These are phyloP conservation scores for Rugalucina vietnamica DNA, from an alignment of 2,888 invertebrate genomes.

Conservation along the genomic window DNA sequence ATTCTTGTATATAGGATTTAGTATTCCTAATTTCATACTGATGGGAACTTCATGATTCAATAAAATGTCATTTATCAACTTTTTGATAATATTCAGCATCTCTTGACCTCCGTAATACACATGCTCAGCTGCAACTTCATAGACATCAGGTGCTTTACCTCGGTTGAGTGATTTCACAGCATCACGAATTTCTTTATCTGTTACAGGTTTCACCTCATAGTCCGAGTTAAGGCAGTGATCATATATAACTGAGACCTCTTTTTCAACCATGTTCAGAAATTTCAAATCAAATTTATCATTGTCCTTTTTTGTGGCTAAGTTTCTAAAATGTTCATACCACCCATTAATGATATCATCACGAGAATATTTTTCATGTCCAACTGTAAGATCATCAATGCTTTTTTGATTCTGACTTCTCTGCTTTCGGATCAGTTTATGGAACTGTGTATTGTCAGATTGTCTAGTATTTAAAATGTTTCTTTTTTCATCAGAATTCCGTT, in stretches of 20 bases:
- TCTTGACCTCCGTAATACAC: not conserved
- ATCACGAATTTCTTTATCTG: not conserved
- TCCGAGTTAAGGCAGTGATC: not conserved
- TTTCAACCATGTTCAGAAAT: not conserved
- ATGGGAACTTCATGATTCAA: not conserved
- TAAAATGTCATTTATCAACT: not conserved
- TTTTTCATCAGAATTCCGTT: not conserved
- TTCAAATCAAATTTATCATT: not conserved
- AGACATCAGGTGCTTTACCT: not conserved
- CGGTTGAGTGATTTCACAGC: not conserved
- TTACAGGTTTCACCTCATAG: not conserved
- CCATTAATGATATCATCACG: not conserved
- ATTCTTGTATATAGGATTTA: constrained; percentile 5
- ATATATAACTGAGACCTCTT: not conserved
- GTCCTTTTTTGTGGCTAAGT: not conserved
- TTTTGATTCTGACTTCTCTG: not conserved
- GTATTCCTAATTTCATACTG: constrained; percentile 6
- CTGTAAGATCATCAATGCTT: not conserved
- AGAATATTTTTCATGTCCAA: not conserved
- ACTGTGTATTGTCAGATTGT: not conserved
- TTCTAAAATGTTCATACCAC: not conserved
- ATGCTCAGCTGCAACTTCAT: constrained; percentile 6
- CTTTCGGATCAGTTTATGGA: not conserved
- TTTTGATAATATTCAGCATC: not conserved
- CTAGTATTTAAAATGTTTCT: not conserved